Base-by-base conservation (phyloP, 2,797 vertebrate genomes). In the Pangasius krempfi region DNA sequence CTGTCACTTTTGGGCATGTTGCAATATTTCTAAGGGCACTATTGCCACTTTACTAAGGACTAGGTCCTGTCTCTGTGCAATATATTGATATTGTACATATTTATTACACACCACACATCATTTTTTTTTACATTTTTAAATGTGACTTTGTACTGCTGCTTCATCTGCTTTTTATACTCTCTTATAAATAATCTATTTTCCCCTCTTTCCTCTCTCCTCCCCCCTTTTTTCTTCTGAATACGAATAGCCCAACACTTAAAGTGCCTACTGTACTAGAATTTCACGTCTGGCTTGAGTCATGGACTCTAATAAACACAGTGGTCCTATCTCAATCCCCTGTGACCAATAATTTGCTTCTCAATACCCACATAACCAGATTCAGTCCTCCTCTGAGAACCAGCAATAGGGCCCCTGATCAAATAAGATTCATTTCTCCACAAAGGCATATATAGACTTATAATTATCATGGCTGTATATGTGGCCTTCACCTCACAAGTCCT, bases 271-370 rank as follows among this genome's bases (percentile, higher is more conserved):
- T 86, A 90, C 82, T 89, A 64, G 47, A 89, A 81, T 78, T 88
- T 78, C 40, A 86, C 88, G 91, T 90, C 88, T 92, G 91, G 81
- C 84, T 91, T 83, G 56, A 82, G 81, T 88, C 80, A 89, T 27
- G 27, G 82, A 84, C 62, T 85, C 89, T 89, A 89, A 91, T 91
- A 91, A 90, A 89, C 87, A 90, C 37, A 40, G 82, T 50, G 87
- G 83, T 87, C 81, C 75, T 81, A 66, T 89, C 70, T 88, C 60
- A 72, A 82, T 86, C 87, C 72, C 25, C 82, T 66, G 68, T 62
- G 54, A 90, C 68, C 86, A 87, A 86, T 80, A 89, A 89, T 90
- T 89, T 64, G 84, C 75, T 83, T 85, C 83, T 79, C 85, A 90
- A 87, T 86, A 85, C 87, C 87, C 79, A 84, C 90, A 90, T 89